Base-by-base conservation (phyloP, 1,140 invertebrate species). In the Sinella curviseta region DNA sequence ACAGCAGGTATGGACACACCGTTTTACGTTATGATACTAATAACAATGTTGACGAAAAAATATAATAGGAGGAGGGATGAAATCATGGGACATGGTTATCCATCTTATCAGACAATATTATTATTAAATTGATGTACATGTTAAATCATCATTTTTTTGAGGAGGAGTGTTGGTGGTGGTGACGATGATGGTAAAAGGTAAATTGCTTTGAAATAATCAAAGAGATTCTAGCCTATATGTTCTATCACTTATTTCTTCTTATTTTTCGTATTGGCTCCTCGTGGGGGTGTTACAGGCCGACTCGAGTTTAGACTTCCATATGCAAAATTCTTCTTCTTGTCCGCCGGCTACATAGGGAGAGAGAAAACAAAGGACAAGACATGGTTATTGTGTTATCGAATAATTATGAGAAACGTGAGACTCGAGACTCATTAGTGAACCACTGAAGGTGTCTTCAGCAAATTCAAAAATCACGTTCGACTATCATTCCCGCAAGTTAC, bases 211-310 rank as follows among this genome's bases (percentile, higher is more conserved):
- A 48, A 48, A 48, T 12, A 48, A 8, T 65, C 73, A 79, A 79
- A 79, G 78, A 79, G 78, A 79, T 79, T 79, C 78, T 79, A 79
- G 33, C 78, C 78, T 79, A 79, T 1, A 70, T 14, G 31, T 48
- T 48, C 24, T 77, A 77, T 77, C 76, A 60, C 31, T 80, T 90
- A 93, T 90, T 93, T 93, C 89, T 93, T 93, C 88, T 93, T 93
- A 88, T 94, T 95, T 90, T 95, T 95, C 89, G 94, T 94, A 84
- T 93, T 92, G 82, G 93, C 93, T 84, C 92, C 92, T 83, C 96
- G 90, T 78, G 96, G 96, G 84, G 96, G 96, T 85, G 96, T 98
- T 30, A 90, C 86, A 34, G 89, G 90, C 77, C 90, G 88, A 77
- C 88, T 88, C 24, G 88, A 84, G 81, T 88, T 89, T 73, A 89